Percentiles rank a stretch among this genome's conserved stretches.
phyloP scores from a whole-genome alignment of 2,888 invertebrate species.

The Caenorhabditis uteleia region DNA sequence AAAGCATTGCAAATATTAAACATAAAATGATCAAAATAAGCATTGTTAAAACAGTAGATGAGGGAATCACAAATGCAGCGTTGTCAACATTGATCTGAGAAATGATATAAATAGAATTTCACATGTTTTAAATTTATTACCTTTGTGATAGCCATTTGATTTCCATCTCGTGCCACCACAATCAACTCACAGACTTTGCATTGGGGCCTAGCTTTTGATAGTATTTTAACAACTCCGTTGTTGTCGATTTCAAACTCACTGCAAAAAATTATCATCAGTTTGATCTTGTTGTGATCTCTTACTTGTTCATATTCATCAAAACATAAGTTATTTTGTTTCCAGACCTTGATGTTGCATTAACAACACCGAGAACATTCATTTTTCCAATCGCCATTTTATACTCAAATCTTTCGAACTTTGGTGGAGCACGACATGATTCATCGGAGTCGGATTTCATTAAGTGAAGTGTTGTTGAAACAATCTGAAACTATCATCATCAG shows the following conservation, averaged over 20 bases:
- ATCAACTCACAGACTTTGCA: constrained; percentile 56
- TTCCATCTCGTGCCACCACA: constrained; percentile 52
- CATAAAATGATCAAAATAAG: constrained; percentile 40
- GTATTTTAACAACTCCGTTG: constrained; percentile 41
- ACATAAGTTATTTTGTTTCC: constrained; percentile 36
- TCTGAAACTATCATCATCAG: constrained; percentile 29
- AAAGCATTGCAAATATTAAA: constrained; percentile 44
- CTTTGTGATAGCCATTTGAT: constrained; percentile 41
- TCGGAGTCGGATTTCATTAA: constrained; percentile 25
- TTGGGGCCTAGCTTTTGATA: constrained; percentile 38
- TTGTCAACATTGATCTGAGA: constrained; percentile 40
- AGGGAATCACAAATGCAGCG: constrained; percentile 31
- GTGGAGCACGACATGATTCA: constrained; percentile 19
- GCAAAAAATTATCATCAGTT: constrained; percentile 7
- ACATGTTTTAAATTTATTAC: constrained; percentile 24
- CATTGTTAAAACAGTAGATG: constrained; percentile 36
- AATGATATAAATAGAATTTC: too few relatives aligned
- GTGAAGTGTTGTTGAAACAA: constrained; percentile 33
- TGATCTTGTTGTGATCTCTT: not conserved
- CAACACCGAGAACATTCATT: constrained; percentile 40
- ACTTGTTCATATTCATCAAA: constrained; percentile 52
- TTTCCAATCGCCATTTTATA: constrained; percentile 47
- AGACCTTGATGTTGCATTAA: constrained; percentile 29
- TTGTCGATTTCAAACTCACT: constrained; percentile 44
- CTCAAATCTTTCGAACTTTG: constrained; percentile 44